Conservation (phyloP, 2,888 invertebrate genomes). For the Aleiodes testaceus region DNA sequence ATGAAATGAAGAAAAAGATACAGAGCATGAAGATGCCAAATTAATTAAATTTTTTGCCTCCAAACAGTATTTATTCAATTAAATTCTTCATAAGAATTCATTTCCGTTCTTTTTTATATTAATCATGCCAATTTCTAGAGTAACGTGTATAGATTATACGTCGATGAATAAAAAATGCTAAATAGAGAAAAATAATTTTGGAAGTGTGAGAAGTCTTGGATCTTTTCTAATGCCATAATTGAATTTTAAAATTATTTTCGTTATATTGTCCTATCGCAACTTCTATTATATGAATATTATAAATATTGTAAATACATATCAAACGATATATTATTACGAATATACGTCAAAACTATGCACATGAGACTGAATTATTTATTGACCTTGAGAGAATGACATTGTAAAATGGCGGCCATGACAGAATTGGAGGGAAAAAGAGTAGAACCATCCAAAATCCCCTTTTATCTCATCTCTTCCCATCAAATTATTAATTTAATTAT, state of each 20-base stretch:
- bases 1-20: slow-evolving; percentile 34
- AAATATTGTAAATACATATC: slow-evolving; percentile 69
- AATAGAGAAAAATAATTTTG: slow-evolving; percentile 23
- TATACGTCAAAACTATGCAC: slow-evolving; percentile 52
- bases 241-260: slow-evolving; percentile 16
- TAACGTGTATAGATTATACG: slow-evolving; percentile 25
- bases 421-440: too few relatives aligned
- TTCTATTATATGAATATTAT: slow-evolving; percentile 58
- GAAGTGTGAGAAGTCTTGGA: not conserved
- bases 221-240: slow-evolving; percentile 27
- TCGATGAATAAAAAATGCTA: slow-evolving; percentile 7
- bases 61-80: slow-evolving; percentile 48
- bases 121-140: slow-evolving; percentile 7
- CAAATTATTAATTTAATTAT: too few relatives aligned
- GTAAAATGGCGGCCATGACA: too few relatives aligned
- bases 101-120: slow-evolving; percentile 25
- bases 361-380: too few relatives aligned
- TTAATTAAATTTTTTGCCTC: slow-evolving; percentile 36
- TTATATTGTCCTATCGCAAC: slow-evolving; percentile 22
- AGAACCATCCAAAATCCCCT: too few relatives aligned
- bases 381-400: too few relatives aligned
- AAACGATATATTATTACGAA: slow-evolving; percentile 69
- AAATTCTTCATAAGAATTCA: slow-evolving; percentile 38
- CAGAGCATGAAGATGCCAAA: slow-evolving; percentile 1
- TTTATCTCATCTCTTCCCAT: too few relatives aligned